Evolutionary conservation across 2,888 invertebrate genomes (phyloP).

Genomic region (Eupithecia vulgata): DNA sequence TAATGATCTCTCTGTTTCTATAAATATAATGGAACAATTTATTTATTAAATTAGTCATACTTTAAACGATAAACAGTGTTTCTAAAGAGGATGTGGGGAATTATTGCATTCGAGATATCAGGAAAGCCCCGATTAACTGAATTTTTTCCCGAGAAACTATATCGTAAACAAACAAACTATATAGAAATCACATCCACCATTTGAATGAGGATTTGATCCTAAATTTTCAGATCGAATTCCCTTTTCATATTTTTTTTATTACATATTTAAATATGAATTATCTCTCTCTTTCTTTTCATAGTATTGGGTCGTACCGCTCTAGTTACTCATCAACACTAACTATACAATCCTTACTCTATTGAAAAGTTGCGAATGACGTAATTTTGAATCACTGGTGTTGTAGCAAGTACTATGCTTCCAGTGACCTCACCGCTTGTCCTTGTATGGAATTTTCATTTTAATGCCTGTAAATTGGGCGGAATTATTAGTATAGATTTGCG

Average conservation of each 20-base stretch:
- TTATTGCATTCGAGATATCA: conserved; percentile 5
- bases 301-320: background rate
- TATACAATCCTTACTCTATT: background rate
- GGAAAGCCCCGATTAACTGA: conserved; percentile 9
- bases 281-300: background rate
- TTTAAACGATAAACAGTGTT: background rate
- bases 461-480: conserved; percentile 6
- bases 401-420: background rate
- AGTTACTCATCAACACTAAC: background rate
- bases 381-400: conserved; percentile 17
- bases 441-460: conserved; percentile 2
- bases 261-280: background rate
- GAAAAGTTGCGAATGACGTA: conserved; percentile 10
- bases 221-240: background rate
- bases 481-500: conserved; percentile 5
- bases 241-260: background rate
- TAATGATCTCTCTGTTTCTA: background rate
- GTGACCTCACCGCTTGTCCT: conserved; percentile 12
- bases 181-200: background rate
- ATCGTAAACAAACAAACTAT: background rate
- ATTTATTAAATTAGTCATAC: background rate
- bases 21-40: background rate
- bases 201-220: background rate
- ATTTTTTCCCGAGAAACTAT: background rate
- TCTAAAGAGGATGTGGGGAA: conserved; percentile 3